Base-by-base conservation (phyloP, 2,888 invertebrate genomes). In the Labia minor region DNA sequence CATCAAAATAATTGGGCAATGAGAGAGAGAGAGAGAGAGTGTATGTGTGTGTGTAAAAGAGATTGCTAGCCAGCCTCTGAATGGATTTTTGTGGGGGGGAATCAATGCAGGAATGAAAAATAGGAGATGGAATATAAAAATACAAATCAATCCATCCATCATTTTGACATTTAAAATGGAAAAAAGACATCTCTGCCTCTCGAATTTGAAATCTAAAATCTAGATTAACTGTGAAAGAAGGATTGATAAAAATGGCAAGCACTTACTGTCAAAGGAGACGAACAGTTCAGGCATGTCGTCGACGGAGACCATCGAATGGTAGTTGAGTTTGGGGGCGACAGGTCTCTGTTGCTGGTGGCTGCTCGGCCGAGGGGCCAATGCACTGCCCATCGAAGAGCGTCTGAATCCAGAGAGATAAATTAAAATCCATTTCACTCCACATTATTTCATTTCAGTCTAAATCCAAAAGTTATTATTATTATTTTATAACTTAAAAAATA, bases 241-340 rank as follows among this genome's bases (percentile, higher is more conserved):
- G 49, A 49, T 4, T 10, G 49, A 49, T 4, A 49, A 33, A 16
- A 49, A 49, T n/a, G 49, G 19, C 19, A 37, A 65, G 70, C 74
- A 88, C 92, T 87, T 79, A 94, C 93, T 92, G 78, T 95, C 94
- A 76, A 96, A 91, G 65, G 94, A 92, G 72, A 91, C 90, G 81
- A 96, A 95, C 72, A 96, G 84, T 79, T 95, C 95, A 2, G 95
- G 94, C 86, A 92, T 93, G 77, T 96, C 96, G 74, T 93, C 93
- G 71, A 93, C 90, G 19, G 92, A 92, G 70, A 93, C 93, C 92
- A 93, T 92, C 76, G 92, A 92, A 75, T 92, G 86, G 78, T 93
- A 93, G 79, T 93, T 92, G 71, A 93, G 81, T 74, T 89, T 86
- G 37, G 92, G 92, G 71, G 85, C 86, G 69, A 82, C 80, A 37